These are phyloP conservation scores for Siniperca scherzeri DNA, from an alignment of 2,797 vertebrate species.

Conservation along the genomic window DNA sequence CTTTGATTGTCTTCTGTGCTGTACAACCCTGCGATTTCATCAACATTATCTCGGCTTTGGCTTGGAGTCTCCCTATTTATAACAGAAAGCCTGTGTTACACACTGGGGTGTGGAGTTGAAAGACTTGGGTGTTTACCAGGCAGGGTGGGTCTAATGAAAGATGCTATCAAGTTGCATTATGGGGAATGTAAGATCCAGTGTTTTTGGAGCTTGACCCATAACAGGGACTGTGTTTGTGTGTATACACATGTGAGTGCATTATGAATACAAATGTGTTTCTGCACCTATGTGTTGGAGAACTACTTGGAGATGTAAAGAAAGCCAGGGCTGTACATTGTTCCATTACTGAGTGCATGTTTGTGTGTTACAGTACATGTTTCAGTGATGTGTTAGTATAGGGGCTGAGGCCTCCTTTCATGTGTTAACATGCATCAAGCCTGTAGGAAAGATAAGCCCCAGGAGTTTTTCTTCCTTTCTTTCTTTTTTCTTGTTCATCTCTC, in stretches of 20 bases:
- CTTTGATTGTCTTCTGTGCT: too few relatives aligned
- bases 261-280: constrained; percentile 14
- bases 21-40: background rate
- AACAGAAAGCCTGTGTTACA: background rate
- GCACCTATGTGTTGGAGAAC: background rate
- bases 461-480: background rate
- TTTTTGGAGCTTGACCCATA: too few relatives aligned
- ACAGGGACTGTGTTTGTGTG: too few relatives aligned
- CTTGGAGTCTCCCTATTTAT: background rate
- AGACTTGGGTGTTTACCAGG: background rate
- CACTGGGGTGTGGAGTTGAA: background rate
- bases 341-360: constrained; percentile 1
- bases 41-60: background rate
- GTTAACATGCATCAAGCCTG: constrained; percentile 46
- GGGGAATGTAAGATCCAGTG: too few relatives aligned
- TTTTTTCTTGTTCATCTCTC: background rate
- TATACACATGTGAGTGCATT: background rate
- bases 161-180: too few relatives aligned
- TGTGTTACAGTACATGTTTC: constrained; percentile 33
- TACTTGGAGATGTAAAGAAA: background rate
- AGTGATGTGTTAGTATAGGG: constrained; percentile 17
- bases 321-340: background rate
- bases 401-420: constrained; percentile 51
- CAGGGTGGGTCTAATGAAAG: background rate
- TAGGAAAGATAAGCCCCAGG: constrained; percentile 32